Percentiles rank a stretch among this genome's conserved stretches.
Conservation (phyloP, 2,797 vertebrate species). For the Myotis planiceps region DNA sequence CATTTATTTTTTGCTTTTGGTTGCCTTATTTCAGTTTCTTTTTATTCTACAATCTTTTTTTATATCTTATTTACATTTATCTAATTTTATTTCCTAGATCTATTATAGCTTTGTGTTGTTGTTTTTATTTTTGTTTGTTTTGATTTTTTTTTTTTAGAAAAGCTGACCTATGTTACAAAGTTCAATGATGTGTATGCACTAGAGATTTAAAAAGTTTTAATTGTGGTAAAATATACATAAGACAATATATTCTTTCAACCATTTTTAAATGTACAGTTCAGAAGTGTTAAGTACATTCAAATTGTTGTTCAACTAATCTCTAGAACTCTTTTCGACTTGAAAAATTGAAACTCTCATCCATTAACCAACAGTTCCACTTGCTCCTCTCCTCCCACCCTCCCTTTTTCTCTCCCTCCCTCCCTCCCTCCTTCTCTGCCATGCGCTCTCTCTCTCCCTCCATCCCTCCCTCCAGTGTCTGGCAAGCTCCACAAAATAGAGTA, state of each 20-base stretch:
- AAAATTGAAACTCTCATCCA: background rate
- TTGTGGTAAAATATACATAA: background rate
- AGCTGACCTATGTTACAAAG: background rate
- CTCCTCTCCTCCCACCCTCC: rapidly evolving
- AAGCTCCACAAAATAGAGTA: background rate
- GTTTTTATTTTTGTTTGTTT: too few species aligned
- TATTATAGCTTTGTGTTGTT: background rate
- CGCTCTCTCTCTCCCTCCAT: rapidly evolving
- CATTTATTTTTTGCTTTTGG: background rate
- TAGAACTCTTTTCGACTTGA: background rate
- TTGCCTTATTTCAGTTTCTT: background rate
- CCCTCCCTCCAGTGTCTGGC: background rate
- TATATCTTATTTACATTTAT: background rate
- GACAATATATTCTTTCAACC: background rate
- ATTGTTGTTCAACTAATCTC: background rate
- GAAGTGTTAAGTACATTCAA: background rate
- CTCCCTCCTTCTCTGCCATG: too few species aligned
- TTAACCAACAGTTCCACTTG: background rate
- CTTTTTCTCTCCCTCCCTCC: background rate
- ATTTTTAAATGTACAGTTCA: background rate
- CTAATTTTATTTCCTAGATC: background rate
- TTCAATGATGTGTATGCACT: background rate
- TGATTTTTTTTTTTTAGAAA: background rate
- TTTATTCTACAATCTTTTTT: background rate
- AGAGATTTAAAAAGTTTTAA: background rate